These are phyloP conservation scores for Zosterops borbonicus DNA, from an alignment of 2,113 vertebrate species.

Conservation along the genomic window DNA sequence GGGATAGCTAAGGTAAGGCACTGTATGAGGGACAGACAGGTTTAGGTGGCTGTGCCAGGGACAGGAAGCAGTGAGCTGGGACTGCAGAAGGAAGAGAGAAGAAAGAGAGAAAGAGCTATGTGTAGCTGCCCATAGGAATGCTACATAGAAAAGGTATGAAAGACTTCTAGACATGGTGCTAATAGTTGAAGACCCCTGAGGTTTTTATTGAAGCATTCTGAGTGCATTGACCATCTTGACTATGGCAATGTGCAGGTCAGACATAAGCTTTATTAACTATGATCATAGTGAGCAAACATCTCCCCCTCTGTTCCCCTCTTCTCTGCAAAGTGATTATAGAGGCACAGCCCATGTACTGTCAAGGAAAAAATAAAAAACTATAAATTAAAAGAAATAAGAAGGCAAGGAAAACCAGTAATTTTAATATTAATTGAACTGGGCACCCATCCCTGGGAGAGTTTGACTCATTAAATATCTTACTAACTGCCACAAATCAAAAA, in stretches of 20 bases:
- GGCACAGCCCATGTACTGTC: background rate
- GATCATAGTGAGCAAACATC: background rate
- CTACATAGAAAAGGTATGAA: too few relatives aligned
- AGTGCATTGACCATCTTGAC: too few relatives aligned
- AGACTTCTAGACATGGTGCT: too few relatives aligned
- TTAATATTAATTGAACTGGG: background rate
- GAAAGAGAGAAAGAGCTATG: too few relatives aligned
- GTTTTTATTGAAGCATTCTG: too few relatives aligned
- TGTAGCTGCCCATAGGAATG: too few relatives aligned
- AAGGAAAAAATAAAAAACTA: background rate
- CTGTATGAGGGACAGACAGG: too few relatives aligned
- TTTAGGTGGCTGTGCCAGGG: too few relatives aligned
- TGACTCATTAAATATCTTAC: background rate
- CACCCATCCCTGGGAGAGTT: background rate
- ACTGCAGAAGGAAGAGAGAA: too few relatives aligned
- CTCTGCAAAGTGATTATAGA: background rate
- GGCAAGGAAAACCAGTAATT: background rate
- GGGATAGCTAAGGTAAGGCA: too few relatives aligned
- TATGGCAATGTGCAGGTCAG: background rate
- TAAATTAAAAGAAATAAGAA: background rate
- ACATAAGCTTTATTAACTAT: background rate
- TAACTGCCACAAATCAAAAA: background rate
- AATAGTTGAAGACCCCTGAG: too few relatives aligned
- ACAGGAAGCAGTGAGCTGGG: too few relatives aligned
- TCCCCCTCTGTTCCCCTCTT: background rate